phyloP scores from a whole-genome alignment of 2,888 invertebrate species.

The Orchestes rusci region DNA sequence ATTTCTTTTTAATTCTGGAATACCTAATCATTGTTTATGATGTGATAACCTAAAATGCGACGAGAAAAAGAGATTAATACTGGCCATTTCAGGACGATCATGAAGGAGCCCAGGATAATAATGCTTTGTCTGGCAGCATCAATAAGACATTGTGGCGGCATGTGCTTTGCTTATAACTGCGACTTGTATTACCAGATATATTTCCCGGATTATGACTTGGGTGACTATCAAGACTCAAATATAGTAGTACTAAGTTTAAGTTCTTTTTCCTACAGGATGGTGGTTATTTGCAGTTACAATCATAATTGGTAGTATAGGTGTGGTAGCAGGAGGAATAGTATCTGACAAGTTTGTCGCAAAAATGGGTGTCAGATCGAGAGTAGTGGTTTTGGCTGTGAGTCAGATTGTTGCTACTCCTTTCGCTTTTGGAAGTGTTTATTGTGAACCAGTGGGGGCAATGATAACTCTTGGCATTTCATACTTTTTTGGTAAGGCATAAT shows the following conservation, averaged over 20 bases:
- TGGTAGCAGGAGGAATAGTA: constrained; percentile 66
- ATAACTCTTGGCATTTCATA: constrained; percentile 81
- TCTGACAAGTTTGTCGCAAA: constrained; percentile 83
- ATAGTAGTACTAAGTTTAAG: not conserved
- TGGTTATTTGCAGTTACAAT: constrained; percentile 86
- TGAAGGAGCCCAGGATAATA: constrained; percentile 69
- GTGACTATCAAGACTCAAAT: constrained; percentile 41
- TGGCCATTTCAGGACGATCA: constrained; percentile 46
- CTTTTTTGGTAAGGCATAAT: constrained; percentile 76
- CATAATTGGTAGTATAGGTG: constrained; percentile 64
- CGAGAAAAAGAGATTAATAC: no score
- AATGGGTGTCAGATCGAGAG: constrained; percentile 77
- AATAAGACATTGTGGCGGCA: constrained; percentile 81
- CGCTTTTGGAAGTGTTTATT: constrained; percentile 79
- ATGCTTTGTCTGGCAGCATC: constrained; percentile 81
- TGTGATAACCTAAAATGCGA: no score
- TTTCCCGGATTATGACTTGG: constrained; percentile 82
- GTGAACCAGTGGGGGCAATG: constrained; percentile 78
- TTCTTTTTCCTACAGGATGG: constrained; percentile 46
- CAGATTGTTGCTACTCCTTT: constrained; percentile 78
- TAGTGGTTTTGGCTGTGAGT: constrained; percentile 71
- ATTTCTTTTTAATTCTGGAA: not conserved
- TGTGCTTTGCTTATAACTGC: constrained; percentile 88
- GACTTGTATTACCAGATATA: constrained; percentile 82
- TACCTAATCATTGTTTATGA: not conserved